phyloP scores from a whole-genome alignment of 2,797 vertebrate species.

The Acanthurus lineatus region DNA sequence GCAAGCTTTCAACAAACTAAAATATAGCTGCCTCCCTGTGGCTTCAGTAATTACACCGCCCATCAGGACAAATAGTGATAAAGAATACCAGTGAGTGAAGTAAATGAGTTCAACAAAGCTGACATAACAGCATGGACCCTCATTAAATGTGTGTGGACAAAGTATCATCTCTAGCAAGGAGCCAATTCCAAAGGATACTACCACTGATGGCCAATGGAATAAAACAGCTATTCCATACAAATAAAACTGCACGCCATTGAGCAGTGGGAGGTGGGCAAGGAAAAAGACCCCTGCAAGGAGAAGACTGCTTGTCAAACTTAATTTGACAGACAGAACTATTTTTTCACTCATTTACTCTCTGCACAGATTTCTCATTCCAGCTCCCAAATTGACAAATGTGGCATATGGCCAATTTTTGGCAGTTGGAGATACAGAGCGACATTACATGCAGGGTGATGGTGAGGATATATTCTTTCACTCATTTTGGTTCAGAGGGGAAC shows the following conservation, averaged over 20 bases:
- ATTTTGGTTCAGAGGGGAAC: slow-evolving; percentile 36
- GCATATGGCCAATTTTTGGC: slow-evolving; percentile 42
- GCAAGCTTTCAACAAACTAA: slow-evolving; percentile 49
- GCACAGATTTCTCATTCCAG: slow-evolving; percentile 53
- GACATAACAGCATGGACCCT: slow-evolving; percentile 38
- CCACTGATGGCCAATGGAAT: slow-evolving; percentile 43
- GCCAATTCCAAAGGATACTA: slow-evolving; percentile 52
- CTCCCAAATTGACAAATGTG: slow-evolving; percentile 57
- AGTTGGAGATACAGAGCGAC: slow-evolving; percentile 24
- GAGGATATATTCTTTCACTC: slow-evolving; percentile 56
- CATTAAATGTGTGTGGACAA: slow-evolving; percentile 46
- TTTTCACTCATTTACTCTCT: slow-evolving; percentile 51
- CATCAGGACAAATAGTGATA: slow-evolving; percentile 64
- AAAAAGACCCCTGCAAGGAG: slow-evolving; percentile 27
- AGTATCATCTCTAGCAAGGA: slow-evolving; percentile 18
- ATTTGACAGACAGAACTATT: slow-evolving; percentile 57
- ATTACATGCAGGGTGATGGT: slow-evolving; percentile 29
- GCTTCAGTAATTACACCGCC: slow-evolving; percentile 79
- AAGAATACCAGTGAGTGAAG: slow-evolving; percentile 69
- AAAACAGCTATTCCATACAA: slow-evolving; percentile 66
- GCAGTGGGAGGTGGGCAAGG: slow-evolving; percentile 30
- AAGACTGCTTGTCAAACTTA: slow-evolving; percentile 64
- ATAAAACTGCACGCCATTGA: slow-evolving; percentile 54
- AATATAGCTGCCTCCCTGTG: slow-evolving; percentile 60
- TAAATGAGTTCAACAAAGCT: slow-evolving; percentile 44